Base-by-base conservation (phyloP, 2,797 vertebrate species). In the Pachyuromys duprasi region DNA sequence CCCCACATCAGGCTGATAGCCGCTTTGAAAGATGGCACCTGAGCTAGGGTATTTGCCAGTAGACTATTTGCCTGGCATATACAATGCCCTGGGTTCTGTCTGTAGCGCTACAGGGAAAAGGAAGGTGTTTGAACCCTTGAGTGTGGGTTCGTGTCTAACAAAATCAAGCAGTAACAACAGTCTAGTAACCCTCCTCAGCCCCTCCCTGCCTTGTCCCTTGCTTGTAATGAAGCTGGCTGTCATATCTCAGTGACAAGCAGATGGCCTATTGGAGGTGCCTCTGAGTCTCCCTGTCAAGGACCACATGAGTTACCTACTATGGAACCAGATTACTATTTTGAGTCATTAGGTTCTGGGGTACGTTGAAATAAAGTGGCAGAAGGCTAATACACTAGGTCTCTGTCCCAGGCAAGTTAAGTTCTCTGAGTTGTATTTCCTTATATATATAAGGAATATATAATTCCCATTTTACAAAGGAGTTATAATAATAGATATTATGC, bases 371-470 rank as follows among this genome's bases (percentile, higher is more conserved):
- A 7, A 78, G 26, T 63, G 7, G n/a, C 26, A 42, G 28, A 33
- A 69, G 81, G 36, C 4, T 53, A 31, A 79, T 28, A 69, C 2
- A 63, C 39, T 36, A 31, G 42, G 20, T 88, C 80, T 91, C 80
- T 72, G 89, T 53, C 17, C n/a, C 53, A 79, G 45, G 49, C 39
- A 74, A 74, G 33, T 39, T 62, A 69, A 79, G 86, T 69, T 82
- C 86, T 72, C 31, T 36, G 74, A 90, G 79, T 17, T 70, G n/a
- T 26, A 65, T 80, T 90, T 96, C 65, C 60, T 93, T 80, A 67
- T 55, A 72, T 86, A 33, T 94, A 86, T 81, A 90, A 74, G 69
- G 78, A 91, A 90, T 82, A 8, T 49, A 78, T 62, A 88, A 93
- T 80, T 87, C 63, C 83, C 78, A 24, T 8, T 8, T 80, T 87